phyloP scores from a whole-genome alignment of 2,113 vertebrate genomes.

The Girardinichthys multiradiatus region DNA sequence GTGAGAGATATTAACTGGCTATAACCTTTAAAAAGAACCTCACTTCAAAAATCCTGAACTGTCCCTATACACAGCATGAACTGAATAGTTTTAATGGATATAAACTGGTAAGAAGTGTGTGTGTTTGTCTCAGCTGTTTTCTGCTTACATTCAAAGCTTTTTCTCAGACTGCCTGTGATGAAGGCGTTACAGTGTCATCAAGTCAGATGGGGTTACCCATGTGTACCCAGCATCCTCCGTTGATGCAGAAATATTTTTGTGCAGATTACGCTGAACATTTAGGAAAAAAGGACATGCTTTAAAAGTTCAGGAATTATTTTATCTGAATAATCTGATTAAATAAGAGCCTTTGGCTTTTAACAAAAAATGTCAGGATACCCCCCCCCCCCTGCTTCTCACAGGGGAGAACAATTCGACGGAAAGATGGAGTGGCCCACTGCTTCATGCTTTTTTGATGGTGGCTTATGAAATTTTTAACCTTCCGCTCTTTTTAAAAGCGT shows the following conservation, averaged over 20 bases:
- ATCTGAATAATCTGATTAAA: conserved; percentile 42
- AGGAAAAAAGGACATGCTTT: conserved; percentile 5
- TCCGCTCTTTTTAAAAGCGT: conserved; percentile 59
- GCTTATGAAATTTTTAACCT: conserved; percentile 76
- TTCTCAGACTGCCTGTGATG: conserved; percentile 2
- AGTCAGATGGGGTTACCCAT: conserved; percentile 24
- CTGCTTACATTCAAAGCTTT: conserved; percentile 20
- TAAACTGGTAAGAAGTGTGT: conserved; percentile 10
- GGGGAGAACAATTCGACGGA: conserved; percentile 59
- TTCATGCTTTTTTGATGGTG: conserved; percentile 73
- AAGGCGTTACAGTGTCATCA: conserved; percentile 5
- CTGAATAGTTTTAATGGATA: conserved; percentile 9
- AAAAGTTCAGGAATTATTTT: conserved; percentile 16
- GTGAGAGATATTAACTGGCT: too few relatives aligned
- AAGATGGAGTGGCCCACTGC: conserved; percentile 34
- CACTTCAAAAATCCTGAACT: too few relatives aligned
- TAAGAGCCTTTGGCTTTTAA: conserved; percentile 43
- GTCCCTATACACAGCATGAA: conserved; percentile 29
- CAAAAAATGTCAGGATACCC: conserved; percentile 22
- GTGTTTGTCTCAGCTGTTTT: conserved; percentile 21
- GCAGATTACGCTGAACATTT: not conserved
- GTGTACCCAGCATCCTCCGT: conserved; percentile 12
- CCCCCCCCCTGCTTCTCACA: conserved; percentile 50
- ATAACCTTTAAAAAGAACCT: too few relatives aligned
- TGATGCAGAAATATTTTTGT: conserved; percentile 4